Evolutionary conservation across 1,140 invertebrate genomes (phyloP).

Genomic region (Panagrolaimus sp.): DNA sequence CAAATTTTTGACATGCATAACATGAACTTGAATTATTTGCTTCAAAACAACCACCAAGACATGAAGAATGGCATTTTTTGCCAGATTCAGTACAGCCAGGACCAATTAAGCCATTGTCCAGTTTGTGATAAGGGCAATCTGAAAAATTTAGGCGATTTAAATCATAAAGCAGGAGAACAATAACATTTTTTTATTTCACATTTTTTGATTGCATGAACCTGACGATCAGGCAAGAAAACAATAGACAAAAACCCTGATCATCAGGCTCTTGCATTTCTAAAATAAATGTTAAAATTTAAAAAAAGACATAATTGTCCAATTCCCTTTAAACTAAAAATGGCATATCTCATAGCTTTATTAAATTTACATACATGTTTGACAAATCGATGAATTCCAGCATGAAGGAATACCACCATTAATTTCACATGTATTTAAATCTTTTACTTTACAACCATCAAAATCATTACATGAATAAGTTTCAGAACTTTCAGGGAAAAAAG

Average conservation of each 20-base stretch:
- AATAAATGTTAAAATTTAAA: too few relatives aligned
- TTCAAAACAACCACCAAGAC: constrained; percentile 76
- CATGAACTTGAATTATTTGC: constrained; percentile 66
- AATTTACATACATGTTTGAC: constrained; percentile 60
- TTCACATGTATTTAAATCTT: constrained; percentile 51
- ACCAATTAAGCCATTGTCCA: constrained; percentile 59
- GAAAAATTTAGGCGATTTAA: constrained; percentile 18
- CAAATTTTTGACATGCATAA: constrained; percentile 70
- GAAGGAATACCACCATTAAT: constrained; percentile 51
- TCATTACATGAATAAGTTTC: constrained; percentile 57
- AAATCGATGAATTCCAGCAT: constrained; percentile 73
- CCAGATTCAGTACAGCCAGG: constrained; percentile 52
- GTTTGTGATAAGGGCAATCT: constrained; percentile 36
- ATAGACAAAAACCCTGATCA: too few relatives aligned
- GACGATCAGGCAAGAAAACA: too few relatives aligned
- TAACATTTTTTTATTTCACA: too few relatives aligned
- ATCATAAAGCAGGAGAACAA: too few relatives aligned
- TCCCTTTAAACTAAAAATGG: too few relatives aligned
- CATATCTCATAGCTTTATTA: too few relatives aligned
- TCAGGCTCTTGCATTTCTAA: too few relatives aligned
- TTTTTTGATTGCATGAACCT: too few relatives aligned
- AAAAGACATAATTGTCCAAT: too few relatives aligned
- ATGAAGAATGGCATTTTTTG: constrained; percentile 69
- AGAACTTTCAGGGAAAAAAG: constrained; percentile 67
- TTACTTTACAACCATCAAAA: constrained; percentile 37